Conservation (phyloP, 92 coral and sea anemone genomes). For the Meandrina meandrites region DNA sequence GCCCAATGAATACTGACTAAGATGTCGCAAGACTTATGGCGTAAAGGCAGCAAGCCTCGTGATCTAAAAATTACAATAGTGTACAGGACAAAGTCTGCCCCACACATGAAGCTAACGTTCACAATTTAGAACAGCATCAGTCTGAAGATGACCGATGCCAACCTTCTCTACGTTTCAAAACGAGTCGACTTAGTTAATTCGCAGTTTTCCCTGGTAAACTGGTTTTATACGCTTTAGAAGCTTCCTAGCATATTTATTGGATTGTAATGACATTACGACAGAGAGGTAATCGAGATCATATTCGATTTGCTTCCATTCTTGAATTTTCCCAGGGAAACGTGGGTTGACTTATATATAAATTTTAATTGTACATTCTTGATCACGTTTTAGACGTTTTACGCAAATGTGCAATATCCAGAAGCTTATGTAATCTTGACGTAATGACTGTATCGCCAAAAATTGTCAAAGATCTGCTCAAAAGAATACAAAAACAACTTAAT, state of each 20-base stretch:
- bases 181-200: not conserved
- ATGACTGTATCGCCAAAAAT: not conserved
- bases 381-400: not conserved
- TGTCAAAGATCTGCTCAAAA: not conserved
- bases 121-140: too few species aligned
- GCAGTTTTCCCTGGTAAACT: too few species aligned
- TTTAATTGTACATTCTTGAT: not conserved
- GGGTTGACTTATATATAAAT: not conserved
- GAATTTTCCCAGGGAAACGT: not conserved
- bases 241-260: too few species aligned
- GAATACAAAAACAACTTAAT: not conserved
- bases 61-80: too few species aligned
- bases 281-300: not conserved
- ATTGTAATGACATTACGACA: not conserved
- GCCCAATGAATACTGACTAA: too few species aligned
- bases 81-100: too few species aligned
- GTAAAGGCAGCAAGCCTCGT: too few species aligned
- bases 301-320: not conserved
- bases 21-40: too few species aligned
- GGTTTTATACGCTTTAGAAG: not conserved
- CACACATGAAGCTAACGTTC: too few species aligned
- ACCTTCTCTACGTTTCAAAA: not conserved
- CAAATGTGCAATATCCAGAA: not conserved
- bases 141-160: too few species aligned
- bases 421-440: not conserved